Evolutionary conservation across 1,140 invertebrate species (phyloP), one percentile per base, ranked within the genome.

Genomic region (Bombus superbus): DNA sequence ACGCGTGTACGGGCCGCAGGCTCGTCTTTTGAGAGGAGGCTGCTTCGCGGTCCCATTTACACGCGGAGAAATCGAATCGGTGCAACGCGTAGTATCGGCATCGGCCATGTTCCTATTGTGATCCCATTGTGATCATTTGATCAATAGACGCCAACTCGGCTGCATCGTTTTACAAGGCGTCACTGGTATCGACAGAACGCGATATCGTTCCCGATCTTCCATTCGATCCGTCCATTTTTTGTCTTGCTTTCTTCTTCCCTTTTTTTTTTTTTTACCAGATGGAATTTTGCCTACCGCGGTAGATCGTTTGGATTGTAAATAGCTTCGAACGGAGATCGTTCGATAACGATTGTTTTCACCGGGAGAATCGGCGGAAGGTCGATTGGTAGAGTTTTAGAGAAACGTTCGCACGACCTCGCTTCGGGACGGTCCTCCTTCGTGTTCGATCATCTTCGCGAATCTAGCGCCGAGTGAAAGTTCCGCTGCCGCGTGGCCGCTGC

Each of bases 91-190:
- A 74, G 78, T 64, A 74, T 85, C 71, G 59, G 68, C 53, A 47
- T n/a, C 57, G 68, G 35, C 22, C 71, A 53, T 72, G 68, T 72
- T 66, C 85, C 74, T n/a, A 78, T 83, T 83, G 85, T 84, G 85
- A 86, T 84, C 40, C 74, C 44, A 86, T 86, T 86, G 74, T 86
- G 85, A 86, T 86, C 74, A 83, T 83, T 83, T 83, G 81, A 85
- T 85, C 84, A 85, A 81, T 85, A 81, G 78, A 81, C 44, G 71
- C 71, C 59, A 81, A 32, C 25, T 57, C 22, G 40, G 35, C 57
- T 40, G 85, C 57, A 66, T 86, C 73, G 81, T 86, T 86, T 83
- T 72, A 83, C 81, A 73, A 53, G 73, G 81, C 81, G 73, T 44
- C 42, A 35, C 53, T 86, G 81, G 53, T 76, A 86, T 84, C 68